Base-by-base conservation (phyloP, 2,113 vertebrate species). In the Odontesthes bonariensis region DNA sequence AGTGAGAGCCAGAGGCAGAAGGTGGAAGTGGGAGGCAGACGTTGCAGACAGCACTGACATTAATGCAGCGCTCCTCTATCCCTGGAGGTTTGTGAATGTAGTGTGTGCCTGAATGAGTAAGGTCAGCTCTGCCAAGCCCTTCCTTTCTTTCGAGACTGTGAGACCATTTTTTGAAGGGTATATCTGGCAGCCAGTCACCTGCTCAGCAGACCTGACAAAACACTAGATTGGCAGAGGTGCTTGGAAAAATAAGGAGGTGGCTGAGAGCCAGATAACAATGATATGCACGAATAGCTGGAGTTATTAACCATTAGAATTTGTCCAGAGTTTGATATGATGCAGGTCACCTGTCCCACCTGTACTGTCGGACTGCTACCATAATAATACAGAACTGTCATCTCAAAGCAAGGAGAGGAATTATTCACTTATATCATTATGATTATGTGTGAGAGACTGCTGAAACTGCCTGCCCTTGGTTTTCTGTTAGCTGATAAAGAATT, bases 181-280 rank as follows among this genome's bases (percentile, higher is more conserved):
- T 19, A 57, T 13, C 11, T 74, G 79, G 71, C 77, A 77, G 61
- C 57, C 10, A 68, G 64, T 81, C 74, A 71, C 56, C 70, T 80
- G 76, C 73, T 77, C 69, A 38, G 35, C 35, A 38, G 35, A 66
- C 55, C 69, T 62, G 57, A 75, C 75, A 75, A 73, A 65, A 65
- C 65, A 79, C 71, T 72, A 20, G 20, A 60, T 46, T 55, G 62
- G 22, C 32, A 19, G 27, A 71, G 31, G 16, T 47, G 35, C 27
- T 52, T 59, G 33, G 27, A 42, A 44, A 0, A 32, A 31, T 42
- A 17, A 75, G 17, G 59, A 42, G 51, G 27, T 40, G 32, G 27
- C 62, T 16, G 22, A 66, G 35, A 38, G 35, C 35, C 35, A 38
- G 35, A 38, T 38, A 7, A 38, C 35, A 10, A 38, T 10, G 35